These are phyloP conservation scores for Monomorium pharaonis DNA, from an alignment of 1,140 invertebrate species.

Conservation along the genomic window DNA sequence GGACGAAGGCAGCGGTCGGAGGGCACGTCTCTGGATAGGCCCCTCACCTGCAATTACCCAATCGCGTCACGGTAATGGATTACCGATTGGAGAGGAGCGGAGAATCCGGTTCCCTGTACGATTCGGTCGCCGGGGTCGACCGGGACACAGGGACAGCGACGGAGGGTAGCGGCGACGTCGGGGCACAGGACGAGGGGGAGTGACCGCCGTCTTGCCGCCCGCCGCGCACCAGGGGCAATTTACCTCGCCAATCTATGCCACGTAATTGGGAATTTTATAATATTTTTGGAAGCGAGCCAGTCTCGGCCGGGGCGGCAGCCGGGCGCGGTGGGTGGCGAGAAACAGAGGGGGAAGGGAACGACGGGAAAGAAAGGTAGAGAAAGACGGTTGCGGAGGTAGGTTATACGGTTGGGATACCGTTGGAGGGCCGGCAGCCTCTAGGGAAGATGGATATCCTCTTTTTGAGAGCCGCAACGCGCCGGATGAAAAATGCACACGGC, in stretches of 20 bases:
- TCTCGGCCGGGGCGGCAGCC: conserved; percentile 66
- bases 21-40: conserved; percentile 78
- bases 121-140: conserved; percentile 62
- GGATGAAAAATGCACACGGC: conserved; percentile 84
- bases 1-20: conserved; percentile 61
- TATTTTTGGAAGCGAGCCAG: conserved; percentile 84
- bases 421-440: conserved; percentile 76
- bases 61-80: conserved; percentile 83
- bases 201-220: conserved; percentile 68
- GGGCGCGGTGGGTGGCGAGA: conserved; percentile 23
- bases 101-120: conserved; percentile 68
- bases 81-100: conserved; percentile 78
- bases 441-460: conserved; percentile 84
- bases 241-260: conserved; percentile 82
- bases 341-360: conserved; percentile 40
- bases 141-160: conserved; percentile 12
- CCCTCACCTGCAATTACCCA: conserved; percentile 83
- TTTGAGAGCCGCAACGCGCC: conserved; percentile 81
- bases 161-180: conserved; percentile 66
- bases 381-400: conserved; percentile 58
- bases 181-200: conserved; percentile 63
- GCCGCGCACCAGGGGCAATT: conserved; percentile 78
- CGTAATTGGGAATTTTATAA: conserved; percentile 84
- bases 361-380: conserved; percentile 58
- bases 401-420: conserved; percentile 64